phyloP scores from a whole-genome alignment of 2,113 vertebrate species.

The Catagonus wagneri region DNA sequence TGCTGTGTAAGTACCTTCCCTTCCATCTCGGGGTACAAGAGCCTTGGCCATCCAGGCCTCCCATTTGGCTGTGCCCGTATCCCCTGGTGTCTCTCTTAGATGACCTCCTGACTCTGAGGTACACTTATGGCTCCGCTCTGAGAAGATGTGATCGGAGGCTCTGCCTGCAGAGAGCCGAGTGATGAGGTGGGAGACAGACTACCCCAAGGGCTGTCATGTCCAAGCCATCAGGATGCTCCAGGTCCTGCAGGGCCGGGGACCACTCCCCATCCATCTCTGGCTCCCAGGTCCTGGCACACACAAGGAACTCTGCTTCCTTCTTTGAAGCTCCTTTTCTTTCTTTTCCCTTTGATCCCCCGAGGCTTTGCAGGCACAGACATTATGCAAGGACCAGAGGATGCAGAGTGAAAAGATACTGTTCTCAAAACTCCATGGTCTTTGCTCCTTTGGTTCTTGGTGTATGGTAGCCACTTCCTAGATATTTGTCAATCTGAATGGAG shows the following conservation, averaged over 20 bases:
- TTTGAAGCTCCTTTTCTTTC: background rate
- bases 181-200: background rate
- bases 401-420: background rate
- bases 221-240: background rate
- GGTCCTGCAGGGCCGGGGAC: background rate
- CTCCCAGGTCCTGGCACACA: background rate
- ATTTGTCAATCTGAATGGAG: background rate
- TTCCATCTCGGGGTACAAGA: background rate
- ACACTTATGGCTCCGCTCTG: background rate
- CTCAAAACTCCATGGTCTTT: background rate
- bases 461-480: background rate
- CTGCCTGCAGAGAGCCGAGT: background rate
- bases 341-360: background rate
- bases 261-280: background rate
- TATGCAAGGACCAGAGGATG: background rate
- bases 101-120: background rate
- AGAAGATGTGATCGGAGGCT: background rate
- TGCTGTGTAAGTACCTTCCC: background rate
- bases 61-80: background rate
- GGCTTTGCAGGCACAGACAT: background rate
- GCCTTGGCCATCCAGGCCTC: background rate
- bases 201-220: background rate
- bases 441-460: background rate
- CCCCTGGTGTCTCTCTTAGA: background rate
- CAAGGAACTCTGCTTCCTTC: background rate